Evolutionary conservation across 2,113 vertebrate species (phyloP), one percentile per base, ranked within the genome.

Genomic region (Excalfactoria chinensis): DNA sequence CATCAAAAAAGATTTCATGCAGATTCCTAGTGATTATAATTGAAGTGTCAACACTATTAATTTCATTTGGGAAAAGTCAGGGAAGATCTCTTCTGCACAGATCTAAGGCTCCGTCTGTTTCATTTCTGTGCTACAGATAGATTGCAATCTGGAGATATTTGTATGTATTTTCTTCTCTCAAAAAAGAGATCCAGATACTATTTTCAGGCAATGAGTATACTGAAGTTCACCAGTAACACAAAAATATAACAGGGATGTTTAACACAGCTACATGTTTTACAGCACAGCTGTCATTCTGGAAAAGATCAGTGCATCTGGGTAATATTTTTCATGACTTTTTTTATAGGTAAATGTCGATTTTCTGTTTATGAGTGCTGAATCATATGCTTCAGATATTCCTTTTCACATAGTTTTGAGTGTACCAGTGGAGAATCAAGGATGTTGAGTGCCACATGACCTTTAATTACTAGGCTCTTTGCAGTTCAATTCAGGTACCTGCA

Each of bases 1-100:
- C 86, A 63, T 43, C 15, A 63, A 55, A 30, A 70, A 80, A 67
- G 60, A 81, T 81, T 89, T 84, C 53, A 67, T 35, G 13, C 9
- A 13, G 71, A 28, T 28, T 69, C 53, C 37, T 28, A 32, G 23
- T 83, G 72, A 73, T 22, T 60, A 59, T 88, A 90, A 88, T 59
- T 84, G 56, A 92, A 93, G 93, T 5, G 11, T 84, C 80, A 84
- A 74, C 55, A 86, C 43, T 43, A 17, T 46, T 88, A 88, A 90
- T 70, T 90, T 73, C 10, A 63, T 88, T 55, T 55, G 6, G 84
- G 16, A 86, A 88, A 90, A 73, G 72, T 75, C 49, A 63, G 10
- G 19, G 3, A 80, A 90, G 6, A 9, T 90, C 8, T 72, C 9
- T 79, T 48, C 63, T 66, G 44, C 16, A 75, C 9, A 72, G 3